A percentile compares a stretch with the other conserved stretches of the same genome.
phyloP scores from a whole-genome alignment of 1,140 invertebrate genomes.

The Heterodera carotae region DNA sequence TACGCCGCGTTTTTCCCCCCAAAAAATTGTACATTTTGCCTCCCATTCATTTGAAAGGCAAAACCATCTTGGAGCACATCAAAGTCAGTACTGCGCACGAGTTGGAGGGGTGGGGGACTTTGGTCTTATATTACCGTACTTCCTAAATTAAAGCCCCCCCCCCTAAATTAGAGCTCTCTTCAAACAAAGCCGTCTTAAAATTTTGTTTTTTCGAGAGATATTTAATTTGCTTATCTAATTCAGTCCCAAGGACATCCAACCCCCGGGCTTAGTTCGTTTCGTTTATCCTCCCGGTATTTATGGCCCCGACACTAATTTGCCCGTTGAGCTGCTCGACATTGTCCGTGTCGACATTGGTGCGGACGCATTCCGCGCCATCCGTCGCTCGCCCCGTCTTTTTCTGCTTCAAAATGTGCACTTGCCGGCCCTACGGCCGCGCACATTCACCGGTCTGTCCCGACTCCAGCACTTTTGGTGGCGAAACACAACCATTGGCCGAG shows the following conservation, averaged over 20 bases:
- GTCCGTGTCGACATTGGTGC: background rate
- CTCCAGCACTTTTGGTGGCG: constrained; percentile 51
- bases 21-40: no score
- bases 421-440: constrained; percentile 12
- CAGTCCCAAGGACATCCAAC: background rate
- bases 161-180: no score
- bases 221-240: no score
- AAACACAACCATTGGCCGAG: constrained; percentile 48
- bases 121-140: no score
- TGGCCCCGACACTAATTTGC: no score
- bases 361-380: constrained; percentile 42
- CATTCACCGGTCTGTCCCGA: constrained; percentile 41
- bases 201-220: no score
- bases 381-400: constrained; percentile 43
- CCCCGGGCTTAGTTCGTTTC: no score
- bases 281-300: no score
- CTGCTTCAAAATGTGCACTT: constrained; percentile 41
- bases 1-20: no score
- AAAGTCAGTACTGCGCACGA: constrained; percentile 30
- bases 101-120: no score
- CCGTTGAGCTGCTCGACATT: constrained; percentile 9
- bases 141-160: no score
- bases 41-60: background rate
- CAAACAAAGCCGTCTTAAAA: no score
- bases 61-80: constrained; percentile 44